A percentile compares a stretch with the other conserved stretches of the same genome.
These are phyloP conservation scores for Caenorhabditis sp. DNA, from an alignment of 2,888 invertebrate species.

Conservation along the genomic window DNA sequence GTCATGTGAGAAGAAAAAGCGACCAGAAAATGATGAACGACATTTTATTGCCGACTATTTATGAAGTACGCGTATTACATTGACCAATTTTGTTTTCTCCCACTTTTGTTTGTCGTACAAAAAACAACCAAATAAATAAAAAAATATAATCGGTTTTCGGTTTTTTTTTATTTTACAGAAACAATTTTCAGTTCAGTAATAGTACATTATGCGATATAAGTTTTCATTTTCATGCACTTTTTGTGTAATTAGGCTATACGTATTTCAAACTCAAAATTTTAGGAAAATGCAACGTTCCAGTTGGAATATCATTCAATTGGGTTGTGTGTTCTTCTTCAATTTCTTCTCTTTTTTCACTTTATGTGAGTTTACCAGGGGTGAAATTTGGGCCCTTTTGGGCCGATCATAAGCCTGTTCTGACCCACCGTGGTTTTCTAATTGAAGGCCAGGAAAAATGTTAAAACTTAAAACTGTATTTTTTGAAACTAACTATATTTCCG, in stretches of 20 bases:
- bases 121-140: background rate
- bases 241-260: too few relatives aligned
- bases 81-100: conserved; percentile 2
- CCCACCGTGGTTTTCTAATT: too few relatives aligned
- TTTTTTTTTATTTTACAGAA: too few relatives aligned
- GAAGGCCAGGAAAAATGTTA: too few relatives aligned
- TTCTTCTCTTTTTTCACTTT: conserved; percentile 38
- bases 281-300: conserved; percentile 17
- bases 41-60: conserved; percentile 31
- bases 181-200: background rate
- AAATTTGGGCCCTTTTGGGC: conserved; percentile 7
- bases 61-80: conserved; percentile 6
- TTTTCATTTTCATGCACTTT: too few relatives aligned
- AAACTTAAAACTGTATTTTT: too few relatives aligned
- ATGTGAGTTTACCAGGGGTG: conserved; percentile 9
- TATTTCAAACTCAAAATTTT: background rate
- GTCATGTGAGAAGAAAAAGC: background rate
- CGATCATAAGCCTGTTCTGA: background rate
- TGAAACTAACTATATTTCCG: too few relatives aligned
- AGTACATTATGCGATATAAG: too few relatives aligned
- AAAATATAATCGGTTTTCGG: conserved; percentile 1
- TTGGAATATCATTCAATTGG: conserved; percentile 34
- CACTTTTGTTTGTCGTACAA: background rate
- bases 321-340: conserved; percentile 37
- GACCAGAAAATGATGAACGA: conserved; percentile 23